Conservation (phyloP, 2,888 invertebrate genomes). For the Pinctada fucata region DNA sequence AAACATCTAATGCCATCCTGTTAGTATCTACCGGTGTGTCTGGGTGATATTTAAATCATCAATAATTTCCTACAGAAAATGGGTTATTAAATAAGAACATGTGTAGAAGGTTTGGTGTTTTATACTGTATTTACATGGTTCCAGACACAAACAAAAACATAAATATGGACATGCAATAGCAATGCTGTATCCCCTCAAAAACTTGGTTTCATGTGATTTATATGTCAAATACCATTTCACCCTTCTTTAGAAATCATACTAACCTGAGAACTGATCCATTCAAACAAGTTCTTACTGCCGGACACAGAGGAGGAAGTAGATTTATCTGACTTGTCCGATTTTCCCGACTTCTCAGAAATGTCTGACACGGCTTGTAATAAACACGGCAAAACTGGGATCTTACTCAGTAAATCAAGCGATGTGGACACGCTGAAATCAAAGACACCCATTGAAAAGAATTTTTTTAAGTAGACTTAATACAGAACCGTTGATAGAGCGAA, state of each 20-base stretch:
- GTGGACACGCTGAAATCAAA: constrained; percentile 80
- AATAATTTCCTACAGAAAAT: too few relatives aligned
- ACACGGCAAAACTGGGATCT: constrained; percentile 88
- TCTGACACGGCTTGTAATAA: constrained; percentile 20
- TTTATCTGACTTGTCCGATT: not conserved
- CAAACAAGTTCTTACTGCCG: constrained; percentile 82
- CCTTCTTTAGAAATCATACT: not conserved
- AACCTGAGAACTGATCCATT: constrained; percentile 89
- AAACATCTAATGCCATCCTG: not conserved
- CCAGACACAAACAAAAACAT: too few relatives aligned
- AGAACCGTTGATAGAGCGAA: too few relatives aligned
- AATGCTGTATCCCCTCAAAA: too few relatives aligned
- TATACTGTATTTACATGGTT: too few relatives aligned
- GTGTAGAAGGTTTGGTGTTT: too few relatives aligned
- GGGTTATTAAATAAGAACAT: too few relatives aligned
- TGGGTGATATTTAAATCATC: not conserved
- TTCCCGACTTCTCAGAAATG: constrained; percentile 14
- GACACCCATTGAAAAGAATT: not conserved
- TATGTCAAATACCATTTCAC: too few relatives aligned
- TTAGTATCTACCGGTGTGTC: not conserved
- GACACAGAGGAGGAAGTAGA: constrained; percentile 23
- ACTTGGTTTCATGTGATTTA: too few relatives aligned
- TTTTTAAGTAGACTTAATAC: too few relatives aligned
- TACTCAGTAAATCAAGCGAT: constrained; percentile 86
- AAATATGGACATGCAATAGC: too few relatives aligned